A percentile compares a stretch with the other conserved stretches of the same genome.
These are phyloP conservation scores for Periparus ater DNA, from an alignment of 2,797 vertebrate genomes.

Conservation along the genomic window DNA sequence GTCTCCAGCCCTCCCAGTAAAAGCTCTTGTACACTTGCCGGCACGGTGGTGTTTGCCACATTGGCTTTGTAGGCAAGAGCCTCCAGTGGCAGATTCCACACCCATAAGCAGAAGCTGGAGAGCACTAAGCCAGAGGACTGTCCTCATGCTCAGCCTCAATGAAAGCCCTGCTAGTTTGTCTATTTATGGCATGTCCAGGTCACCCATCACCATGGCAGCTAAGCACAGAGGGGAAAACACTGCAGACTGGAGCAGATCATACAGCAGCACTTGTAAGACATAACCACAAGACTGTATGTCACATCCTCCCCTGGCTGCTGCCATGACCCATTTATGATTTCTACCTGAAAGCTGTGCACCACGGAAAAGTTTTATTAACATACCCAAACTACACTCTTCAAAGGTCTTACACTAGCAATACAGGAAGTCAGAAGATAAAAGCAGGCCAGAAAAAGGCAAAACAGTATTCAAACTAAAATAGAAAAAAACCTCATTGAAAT, in stretches of 20 bases:
- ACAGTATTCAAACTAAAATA: neutral
- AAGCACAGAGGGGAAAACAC: neutral
- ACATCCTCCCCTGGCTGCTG: slow-evolving; percentile 16
- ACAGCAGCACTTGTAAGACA: neutral
- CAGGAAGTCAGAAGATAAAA: neutral
- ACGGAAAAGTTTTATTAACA: neutral
- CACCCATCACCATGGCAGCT: slow-evolving; percentile 37
- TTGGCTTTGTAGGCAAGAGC: neutral
- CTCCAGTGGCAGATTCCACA: neutral
- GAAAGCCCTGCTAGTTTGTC: neutral
- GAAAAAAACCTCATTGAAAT: neutral
- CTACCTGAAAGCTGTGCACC: neutral
- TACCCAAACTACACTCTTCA: neutral
- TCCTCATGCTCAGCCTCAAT: neutral
- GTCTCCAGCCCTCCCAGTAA: neutral
- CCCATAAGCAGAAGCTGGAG: neutral
- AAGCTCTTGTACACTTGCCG: accelerated
- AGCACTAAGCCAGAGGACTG: neutral
- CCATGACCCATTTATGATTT: slow-evolving; percentile 41
- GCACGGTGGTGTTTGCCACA: accelerated
- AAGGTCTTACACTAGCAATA: neutral
- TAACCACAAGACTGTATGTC: slow-evolving; percentile 7
- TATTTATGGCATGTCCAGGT: slow-evolving; percentile 29
- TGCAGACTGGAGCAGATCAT: slow-evolving; percentile 6
- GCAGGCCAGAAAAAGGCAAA: neutral